A percentile compares a stretch with the other conserved stretches of the same genome.
phyloP scores from a whole-genome alignment of 2,888 invertebrate genomes.

The Isotomurus palustris region DNA sequence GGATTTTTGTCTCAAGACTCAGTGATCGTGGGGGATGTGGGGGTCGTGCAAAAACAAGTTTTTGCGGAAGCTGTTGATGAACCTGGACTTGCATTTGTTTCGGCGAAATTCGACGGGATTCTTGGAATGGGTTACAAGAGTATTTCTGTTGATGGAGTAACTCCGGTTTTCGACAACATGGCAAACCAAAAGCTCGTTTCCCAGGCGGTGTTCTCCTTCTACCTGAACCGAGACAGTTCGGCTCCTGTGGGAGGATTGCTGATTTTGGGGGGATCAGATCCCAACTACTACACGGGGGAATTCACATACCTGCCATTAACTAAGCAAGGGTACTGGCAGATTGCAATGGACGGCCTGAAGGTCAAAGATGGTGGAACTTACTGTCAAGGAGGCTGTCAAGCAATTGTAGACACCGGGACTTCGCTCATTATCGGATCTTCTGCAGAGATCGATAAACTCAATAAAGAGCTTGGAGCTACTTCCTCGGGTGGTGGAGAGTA shows the following conservation, averaged over 20 bases:
- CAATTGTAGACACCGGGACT: neutral
- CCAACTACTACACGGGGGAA: neutral
- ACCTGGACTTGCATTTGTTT: neutral
- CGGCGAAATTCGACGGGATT: slow-evolving; percentile 1
- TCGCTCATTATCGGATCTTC: neutral
- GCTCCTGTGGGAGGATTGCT: slow-evolving; percentile 54
- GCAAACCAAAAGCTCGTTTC: slow-evolving; percentile 6
- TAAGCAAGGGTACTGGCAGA: neutral
- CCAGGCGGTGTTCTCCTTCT: slow-evolving; percentile 4
- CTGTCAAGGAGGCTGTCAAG: neutral
- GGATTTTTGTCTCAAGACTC: neutral
- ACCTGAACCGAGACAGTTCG: slow-evolving; percentile 63
- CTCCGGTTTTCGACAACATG: slow-evolving; percentile 9
- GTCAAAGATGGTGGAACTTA: neutral
- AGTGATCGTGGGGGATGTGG: neutral
- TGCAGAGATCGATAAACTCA: neutral
- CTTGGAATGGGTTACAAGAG: slow-evolving; percentile 9
- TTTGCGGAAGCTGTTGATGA: slow-evolving; percentile 4
- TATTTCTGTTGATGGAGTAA: neutral
- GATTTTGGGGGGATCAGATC: neutral
- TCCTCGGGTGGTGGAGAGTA: neutral
- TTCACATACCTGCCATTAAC: neutral
- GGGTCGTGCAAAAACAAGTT: neutral
- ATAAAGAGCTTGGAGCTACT: neutral
- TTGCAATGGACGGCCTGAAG: neutral